A percentile compares a stretch with the other conserved stretches of the same genome.
Evolutionary conservation across 2,888 invertebrate species (phyloP).

Genomic region (Mayetiola destructor): DNA sequence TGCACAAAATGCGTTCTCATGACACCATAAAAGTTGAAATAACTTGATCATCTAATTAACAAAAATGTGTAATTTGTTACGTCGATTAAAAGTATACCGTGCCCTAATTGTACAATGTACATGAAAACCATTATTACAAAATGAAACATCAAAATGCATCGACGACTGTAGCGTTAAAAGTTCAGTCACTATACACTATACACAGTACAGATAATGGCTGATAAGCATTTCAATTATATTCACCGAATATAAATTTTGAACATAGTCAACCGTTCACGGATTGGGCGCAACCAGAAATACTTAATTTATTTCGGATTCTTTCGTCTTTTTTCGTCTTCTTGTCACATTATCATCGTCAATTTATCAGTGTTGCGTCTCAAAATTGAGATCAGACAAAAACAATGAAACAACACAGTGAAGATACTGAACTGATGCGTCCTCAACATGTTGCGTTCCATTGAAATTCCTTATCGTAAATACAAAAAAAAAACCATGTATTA

Average conservation of each 20-base stretch:
- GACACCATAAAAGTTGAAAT: not conserved
- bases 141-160: not conserved
- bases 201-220: not conserved
- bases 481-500: too few species aligned
- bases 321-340: too few species aligned
- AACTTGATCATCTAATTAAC: constrained; percentile 3
- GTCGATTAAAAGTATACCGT: not conserved
- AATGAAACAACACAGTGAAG: too few species aligned
- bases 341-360: too few species aligned
- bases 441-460: not conserved
- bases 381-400: too few species aligned
- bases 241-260: too few species aligned
- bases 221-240: constrained; percentile 6
- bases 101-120: not conserved
- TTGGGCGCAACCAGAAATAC: not conserved
- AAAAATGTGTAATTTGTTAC: not conserved
- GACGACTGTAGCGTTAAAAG: not conserved
- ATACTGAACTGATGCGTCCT: too few species aligned
- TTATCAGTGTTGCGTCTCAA: too few species aligned
- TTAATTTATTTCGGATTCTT: not conserved
- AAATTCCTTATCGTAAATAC: not conserved
- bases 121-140: not conserved
- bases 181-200: not conserved
- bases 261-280: too few species aligned
- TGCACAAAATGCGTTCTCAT: not conserved